Evolutionary conservation across 2,797 vertebrate genomes (phyloP).

Genomic region (Amblyraja radiata): DNA sequence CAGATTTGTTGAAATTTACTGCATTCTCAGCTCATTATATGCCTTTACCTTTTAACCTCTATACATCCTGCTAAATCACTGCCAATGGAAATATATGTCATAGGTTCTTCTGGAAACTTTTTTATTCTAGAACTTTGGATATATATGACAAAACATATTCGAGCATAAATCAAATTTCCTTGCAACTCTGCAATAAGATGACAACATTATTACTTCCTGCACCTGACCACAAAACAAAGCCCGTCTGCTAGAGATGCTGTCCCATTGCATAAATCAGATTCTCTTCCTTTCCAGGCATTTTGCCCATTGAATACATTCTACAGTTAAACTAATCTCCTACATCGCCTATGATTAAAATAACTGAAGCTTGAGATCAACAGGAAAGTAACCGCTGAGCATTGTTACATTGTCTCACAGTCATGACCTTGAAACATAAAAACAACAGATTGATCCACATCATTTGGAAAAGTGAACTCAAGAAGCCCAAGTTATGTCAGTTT

Average conservation of each 20-base stretch:
- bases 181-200: slow-evolving; percentile 6
- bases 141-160: not conserved
- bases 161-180: not conserved
- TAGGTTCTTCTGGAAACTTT: not conserved
- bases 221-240: slow-evolving; percentile 25
- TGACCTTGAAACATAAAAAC: not conserved
- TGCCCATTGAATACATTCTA: not conserved
- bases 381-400: not conserved
- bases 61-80: not conserved
- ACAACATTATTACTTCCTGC: slow-evolving; percentile 19
- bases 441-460: not conserved
- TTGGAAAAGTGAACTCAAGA: not conserved
- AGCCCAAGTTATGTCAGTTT: not conserved
- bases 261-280: not conserved
- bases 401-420: not conserved
- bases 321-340: not conserved
- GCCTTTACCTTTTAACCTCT: not conserved
- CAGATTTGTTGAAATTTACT: not conserved
- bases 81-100: not conserved
- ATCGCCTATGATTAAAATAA: slow-evolving; percentile 17
- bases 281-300: not conserved
- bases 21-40: not conserved
- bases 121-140: slow-evolving; percentile 16
- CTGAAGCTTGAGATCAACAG: too few species aligned
- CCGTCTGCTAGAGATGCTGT: not conserved